A percentile compares a stretch with the other conserved stretches of the same genome.
phyloP scores from a whole-genome alignment of 2,888 invertebrate genomes.

The Nemotelus nigrinus region DNA sequence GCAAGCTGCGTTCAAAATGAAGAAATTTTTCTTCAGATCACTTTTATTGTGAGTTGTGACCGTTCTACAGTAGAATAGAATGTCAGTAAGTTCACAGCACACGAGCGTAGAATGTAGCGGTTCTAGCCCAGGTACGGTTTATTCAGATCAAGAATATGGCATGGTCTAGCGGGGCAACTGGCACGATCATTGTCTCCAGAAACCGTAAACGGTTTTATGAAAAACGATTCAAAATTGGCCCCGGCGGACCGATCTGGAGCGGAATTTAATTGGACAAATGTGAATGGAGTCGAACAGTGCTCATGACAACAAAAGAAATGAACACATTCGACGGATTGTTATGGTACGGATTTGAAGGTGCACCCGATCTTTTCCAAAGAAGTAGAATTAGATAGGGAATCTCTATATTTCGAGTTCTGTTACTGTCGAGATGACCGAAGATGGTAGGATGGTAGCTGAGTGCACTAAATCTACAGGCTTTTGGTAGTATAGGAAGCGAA shows the following conservation, averaged over 20 bases:
- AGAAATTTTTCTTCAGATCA: slow-evolving; percentile 36
- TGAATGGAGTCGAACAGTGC: slow-evolving; percentile 24
- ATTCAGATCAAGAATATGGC: slow-evolving; percentile 34
- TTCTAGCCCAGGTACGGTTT: slow-evolving; percentile 1
- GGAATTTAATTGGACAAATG: slow-evolving; percentile 44
- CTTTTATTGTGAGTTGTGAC: not conserved
- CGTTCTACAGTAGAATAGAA: not conserved
- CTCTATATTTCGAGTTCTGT: not conserved
- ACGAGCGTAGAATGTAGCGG: slow-evolving; percentile 3
- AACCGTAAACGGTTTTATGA: slow-evolving; percentile 43
- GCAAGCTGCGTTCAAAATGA: slow-evolving; percentile 20
- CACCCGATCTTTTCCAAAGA: not conserved
- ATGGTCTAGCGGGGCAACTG: slow-evolving; percentile 1
- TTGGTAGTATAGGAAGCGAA: slow-evolving; percentile 26
- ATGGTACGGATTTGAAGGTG: slow-evolving; percentile 9
- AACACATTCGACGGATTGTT: slow-evolving; percentile 31
- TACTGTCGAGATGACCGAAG: not conserved
- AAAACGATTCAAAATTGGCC: slow-evolving; percentile 32
- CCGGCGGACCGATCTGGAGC: slow-evolving; percentile 31
- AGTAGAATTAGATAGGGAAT: slow-evolving; percentile 1
- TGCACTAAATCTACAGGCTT: not conserved
- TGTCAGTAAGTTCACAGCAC: not conserved
- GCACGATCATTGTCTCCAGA: slow-evolving; percentile 44
- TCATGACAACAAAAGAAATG: slow-evolving; percentile 30
- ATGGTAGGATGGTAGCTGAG: not conserved